Base-by-base conservation (phyloP, 2,113 vertebrate genomes). In the Trematomus loennbergii region DNA sequence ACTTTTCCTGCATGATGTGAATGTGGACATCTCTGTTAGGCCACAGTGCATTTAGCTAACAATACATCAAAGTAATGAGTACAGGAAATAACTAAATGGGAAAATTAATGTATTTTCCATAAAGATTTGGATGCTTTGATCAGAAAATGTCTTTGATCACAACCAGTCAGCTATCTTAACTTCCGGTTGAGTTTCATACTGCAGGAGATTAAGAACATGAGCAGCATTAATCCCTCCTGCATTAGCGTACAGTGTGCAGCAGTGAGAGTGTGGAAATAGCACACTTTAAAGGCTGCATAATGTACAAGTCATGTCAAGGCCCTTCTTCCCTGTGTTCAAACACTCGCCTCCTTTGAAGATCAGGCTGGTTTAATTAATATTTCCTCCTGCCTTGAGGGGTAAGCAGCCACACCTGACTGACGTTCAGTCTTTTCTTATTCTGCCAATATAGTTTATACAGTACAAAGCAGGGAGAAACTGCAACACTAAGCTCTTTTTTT, bases 341-440 rank as follows among this genome's bases (percentile, higher is more conserved):
- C 16, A 1, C 49, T 77, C 0, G 3, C 1, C 15, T 70, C 36
- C 72, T 80, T 71, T 88, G 69, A 85, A 81, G 69, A 72, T 79
- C 55, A 55, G 40, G 1, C 50, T 22, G 59, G 11, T 12, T 75
- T 36, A 72, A 72, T 60, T 53, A 69, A 69, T 55, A 54, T 54
- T 29, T 46, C 55, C 70, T 60, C 10, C 29, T 58, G 16, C 7
- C 18, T 6, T 12, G 45, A 25, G n/a, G 3, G n/a, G 43, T 54
- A 12, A 69, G 36, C 57, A 59, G 78, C 50, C 59, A 49, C 59
- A 73, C 29, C 58, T 77, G 78, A 55, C 54, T 50, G n/a, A n/a
- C 36, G 59, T 65, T 40, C 12, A 58, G 20, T 45, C 45, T 67
- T 46, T 25, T 45, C 45, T 57, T 36, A 36, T 18, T 69, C 50